Percentiles rank a stretch among this genome's conserved stretches.
phyloP scores from a whole-genome alignment of 2,888 invertebrate species.

The Philonicus albiceps region DNA sequence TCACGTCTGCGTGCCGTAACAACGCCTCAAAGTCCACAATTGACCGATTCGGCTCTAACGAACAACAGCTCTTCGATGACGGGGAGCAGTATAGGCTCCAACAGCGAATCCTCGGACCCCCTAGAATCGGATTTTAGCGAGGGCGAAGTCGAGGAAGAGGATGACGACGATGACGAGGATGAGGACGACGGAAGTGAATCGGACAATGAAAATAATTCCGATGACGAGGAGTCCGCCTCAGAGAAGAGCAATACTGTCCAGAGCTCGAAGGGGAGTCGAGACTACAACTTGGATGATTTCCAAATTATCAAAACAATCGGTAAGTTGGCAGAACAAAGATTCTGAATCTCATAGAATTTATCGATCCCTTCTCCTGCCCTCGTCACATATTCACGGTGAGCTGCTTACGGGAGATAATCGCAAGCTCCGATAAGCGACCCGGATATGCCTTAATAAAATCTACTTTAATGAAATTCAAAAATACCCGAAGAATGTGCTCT shows the following conservation, averaged over 20 bases:
- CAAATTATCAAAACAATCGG: slow-evolving; percentile 89
- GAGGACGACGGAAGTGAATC: slow-evolving; percentile 24
- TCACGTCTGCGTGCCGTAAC: slow-evolving; percentile 52
- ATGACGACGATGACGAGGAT: slow-evolving; percentile 37
- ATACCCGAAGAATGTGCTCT: background rate
- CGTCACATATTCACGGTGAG: background rate
- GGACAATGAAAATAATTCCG: slow-evolving; percentile 31
- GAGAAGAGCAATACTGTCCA: background rate
- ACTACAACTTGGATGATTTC: slow-evolving; percentile 79
- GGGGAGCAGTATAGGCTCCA: slow-evolving; percentile 53
- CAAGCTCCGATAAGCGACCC: background rate
- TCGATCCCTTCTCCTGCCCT: background rate
- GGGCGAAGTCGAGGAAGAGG: slow-evolving; percentile 52
- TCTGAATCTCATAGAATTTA: background rate
- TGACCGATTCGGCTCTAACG: slow-evolving; percentile 55
- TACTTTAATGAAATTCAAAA: background rate
- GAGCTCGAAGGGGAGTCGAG: slow-evolving; percentile 61
- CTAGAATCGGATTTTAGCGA: slow-evolving; percentile 60
- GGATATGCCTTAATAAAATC: background rate
- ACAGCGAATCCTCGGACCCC: slow-evolving; percentile 61
- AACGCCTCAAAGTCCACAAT: slow-evolving; percentile 27
- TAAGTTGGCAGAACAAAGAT: slow-evolving; percentile 64
- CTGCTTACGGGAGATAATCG: background rate
- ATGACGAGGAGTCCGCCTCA: slow-evolving; percentile 4
- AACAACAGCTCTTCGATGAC: slow-evolving; percentile 49